Base-by-base conservation (phyloP, 2,113 vertebrate genomes). In the Tragelaphus imberbis region DNA sequence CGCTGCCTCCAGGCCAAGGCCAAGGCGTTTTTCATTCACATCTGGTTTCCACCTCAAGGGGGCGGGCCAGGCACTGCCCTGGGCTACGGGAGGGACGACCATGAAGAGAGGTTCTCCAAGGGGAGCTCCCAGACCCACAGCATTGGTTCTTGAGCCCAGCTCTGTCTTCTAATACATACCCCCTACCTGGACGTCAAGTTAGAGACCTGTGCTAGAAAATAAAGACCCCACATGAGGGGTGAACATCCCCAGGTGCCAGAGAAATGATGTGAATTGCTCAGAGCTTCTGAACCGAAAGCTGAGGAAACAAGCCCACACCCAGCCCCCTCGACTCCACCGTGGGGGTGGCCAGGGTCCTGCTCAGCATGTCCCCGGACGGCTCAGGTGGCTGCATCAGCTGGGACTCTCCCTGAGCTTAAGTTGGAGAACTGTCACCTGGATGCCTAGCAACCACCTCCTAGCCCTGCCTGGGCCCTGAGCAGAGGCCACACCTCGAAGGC, bases 231-330 rank as follows among this genome's bases (percentile, higher is more conserved):
- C 63, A 25, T 6, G 2, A 75, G 40, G 30, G 53, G 27, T 3
- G 25, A 44, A 59, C 6, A 7, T 27, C 36, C 3, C 16, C 1
- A 16, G 49, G 79, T 12, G 51, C 36, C 36, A 28, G 33, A n/a
- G 44, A 36, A 79, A 36, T 7, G 15, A 44, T 0, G 2, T 2
- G 6, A 75, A 27, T 1, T 25, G n/a, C 15, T 13, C 15, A 9
- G 51, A 5, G 21, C n/a, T 27, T 85, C 27, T 63, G 85, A 16
- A n/a, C 15, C 1, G 3, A 28, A 12, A 21, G 36, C 53, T 2
- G 3, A 58, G 55, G n/a, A 33, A 68, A 9, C 8, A n/a, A 30
- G 53, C 23, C 47, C 88, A 36, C 0, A 1, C 21, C 19, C 40
- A 17, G n/a, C 6, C 15, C 27, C 30, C 36, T 47, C 0, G 0